Evolutionary conservation across 2,113 vertebrate genomes (phyloP).

Genomic region (Seriola quinqueradiata): DNA sequence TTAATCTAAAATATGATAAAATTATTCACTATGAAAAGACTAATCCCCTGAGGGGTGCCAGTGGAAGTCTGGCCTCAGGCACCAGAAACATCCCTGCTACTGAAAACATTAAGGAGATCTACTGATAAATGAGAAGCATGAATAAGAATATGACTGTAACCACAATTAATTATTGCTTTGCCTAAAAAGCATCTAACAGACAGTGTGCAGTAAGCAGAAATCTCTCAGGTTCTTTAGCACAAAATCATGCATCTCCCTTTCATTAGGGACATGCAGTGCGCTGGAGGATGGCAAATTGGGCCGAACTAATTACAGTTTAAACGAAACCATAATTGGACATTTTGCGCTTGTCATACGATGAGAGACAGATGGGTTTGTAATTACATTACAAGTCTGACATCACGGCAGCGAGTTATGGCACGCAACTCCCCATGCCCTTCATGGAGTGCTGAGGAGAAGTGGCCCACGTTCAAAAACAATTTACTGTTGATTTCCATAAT

Average conservation of each 20-base stretch:
- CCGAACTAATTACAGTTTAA: slow-evolving; percentile 99
- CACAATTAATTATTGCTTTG: slow-evolving; percentile 15
- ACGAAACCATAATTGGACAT: slow-evolving; percentile 99
- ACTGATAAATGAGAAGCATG: slow-evolving; percentile 9
- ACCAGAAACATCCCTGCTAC: neutral
- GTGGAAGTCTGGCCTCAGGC: neutral
- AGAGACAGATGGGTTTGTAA: slow-evolving; percentile 99
- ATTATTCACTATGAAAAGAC: neutral
- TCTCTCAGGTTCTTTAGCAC: slow-evolving; percentile 55
- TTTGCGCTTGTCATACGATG: slow-evolving; percentile 98
- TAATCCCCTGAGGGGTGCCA: neutral
- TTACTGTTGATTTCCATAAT: slow-evolving; percentile 80
- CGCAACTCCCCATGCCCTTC: slow-evolving; percentile 90
- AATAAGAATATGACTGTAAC: neutral
- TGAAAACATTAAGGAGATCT: neutral
- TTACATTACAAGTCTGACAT: slow-evolving; percentile 99
- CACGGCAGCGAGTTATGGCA: slow-evolving; percentile 85
- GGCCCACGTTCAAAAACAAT: slow-evolving; percentile 79
- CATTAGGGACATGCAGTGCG: slow-evolving; percentile 82
- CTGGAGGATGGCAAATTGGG: slow-evolving; percentile 93
- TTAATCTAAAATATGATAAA: neutral
- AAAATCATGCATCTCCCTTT: slow-evolving; percentile 65
- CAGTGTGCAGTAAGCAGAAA: slow-evolving; percentile 30
- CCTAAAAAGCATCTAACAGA: slow-evolving; percentile 20
- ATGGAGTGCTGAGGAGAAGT: slow-evolving; percentile 83